Evolutionary conservation across 2,888 invertebrate genomes (phyloP).

Genomic region (Trichogramma evanescens): DNA sequence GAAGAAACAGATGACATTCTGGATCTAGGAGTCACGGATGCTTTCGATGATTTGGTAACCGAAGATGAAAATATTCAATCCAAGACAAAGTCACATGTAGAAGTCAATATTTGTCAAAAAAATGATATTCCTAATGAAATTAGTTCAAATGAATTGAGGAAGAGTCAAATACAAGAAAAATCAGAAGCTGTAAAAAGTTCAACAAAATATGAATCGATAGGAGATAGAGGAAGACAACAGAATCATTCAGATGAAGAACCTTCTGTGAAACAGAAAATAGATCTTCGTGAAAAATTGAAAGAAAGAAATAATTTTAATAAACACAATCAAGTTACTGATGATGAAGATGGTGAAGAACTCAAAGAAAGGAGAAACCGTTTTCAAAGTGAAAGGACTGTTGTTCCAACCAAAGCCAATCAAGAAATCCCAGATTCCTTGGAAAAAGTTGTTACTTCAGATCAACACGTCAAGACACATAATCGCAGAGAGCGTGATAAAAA

Average conservation of each 20-base stretch:
- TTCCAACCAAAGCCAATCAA: conserved; percentile 39
- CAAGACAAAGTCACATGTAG: conserved; percentile 16
- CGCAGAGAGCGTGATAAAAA: conserved; percentile 28
- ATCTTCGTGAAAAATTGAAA: conserved; percentile 41
- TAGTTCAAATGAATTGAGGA: conserved; percentile 3
- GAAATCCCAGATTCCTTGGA: conserved; percentile 44
- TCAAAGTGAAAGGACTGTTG: conserved; percentile 39
- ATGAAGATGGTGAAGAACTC: conserved; percentile 42
- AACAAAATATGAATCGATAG: background rate
- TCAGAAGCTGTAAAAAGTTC: conserved; percentile 25
- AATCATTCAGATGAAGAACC: conserved; percentile 24
- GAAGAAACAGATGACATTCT: conserved; percentile 47
- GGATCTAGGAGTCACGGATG: conserved; percentile 47
- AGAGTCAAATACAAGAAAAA: conserved; percentile 15
- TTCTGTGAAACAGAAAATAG: conserved; percentile 15
- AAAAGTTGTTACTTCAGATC: conserved; percentile 40
- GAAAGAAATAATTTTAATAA: conserved; percentile 32
- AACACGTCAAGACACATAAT: conserved; percentile 24
- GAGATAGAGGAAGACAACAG: background rate
- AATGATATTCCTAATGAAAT: background rate
- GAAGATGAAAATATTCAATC: conserved; percentile 44
- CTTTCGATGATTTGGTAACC: conserved; percentile 44
- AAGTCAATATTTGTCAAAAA: background rate
- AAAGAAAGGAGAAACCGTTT: conserved; percentile 42
- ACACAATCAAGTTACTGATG: conserved; percentile 36